Evolutionary conservation across 1,140 invertebrate species (phyloP).

Genomic region (Holotrichia oblita): DNA sequence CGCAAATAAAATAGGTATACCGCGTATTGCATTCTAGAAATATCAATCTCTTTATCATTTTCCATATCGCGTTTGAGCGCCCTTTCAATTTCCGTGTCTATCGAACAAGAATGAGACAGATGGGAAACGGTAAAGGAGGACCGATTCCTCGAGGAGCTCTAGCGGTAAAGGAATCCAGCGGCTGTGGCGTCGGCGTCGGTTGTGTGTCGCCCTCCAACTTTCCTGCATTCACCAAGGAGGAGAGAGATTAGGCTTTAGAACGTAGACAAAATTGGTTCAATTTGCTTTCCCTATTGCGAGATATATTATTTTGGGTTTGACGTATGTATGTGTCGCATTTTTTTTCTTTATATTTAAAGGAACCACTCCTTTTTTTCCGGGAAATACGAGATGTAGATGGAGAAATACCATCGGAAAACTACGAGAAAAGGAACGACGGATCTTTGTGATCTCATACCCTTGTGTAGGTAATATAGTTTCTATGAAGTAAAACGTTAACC

Average conservation of each 20-base stretch:
- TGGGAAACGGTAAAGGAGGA: conserved; percentile 15
- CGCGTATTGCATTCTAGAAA: conserved; percentile 25
- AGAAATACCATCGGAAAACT: no score
- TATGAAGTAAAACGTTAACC: conserved; percentile 18
- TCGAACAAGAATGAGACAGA: conserved; percentile 37
- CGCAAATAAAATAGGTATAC: conserved; percentile 23
- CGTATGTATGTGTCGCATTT: conserved; percentile 27
- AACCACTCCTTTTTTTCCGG: neutral
- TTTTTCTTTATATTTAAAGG: conserved; percentile 13
- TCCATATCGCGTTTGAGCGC: conserved; percentile 40
- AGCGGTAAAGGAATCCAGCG: conserved; percentile 25
- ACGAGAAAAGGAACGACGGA: neutral
- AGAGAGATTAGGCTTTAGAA: conserved; percentile 38
- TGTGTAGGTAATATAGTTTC: neutral
- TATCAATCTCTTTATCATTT: conserved; percentile 41
- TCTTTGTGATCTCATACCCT: conserved; percentile 2
- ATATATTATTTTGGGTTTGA: conserved; percentile 41
- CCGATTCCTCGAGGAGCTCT: neutral
- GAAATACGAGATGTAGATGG: neutral
- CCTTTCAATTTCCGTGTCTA: conserved; percentile 38
- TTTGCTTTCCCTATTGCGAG: conserved; percentile 33
- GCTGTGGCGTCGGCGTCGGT: neutral
- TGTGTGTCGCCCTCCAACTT: neutral
- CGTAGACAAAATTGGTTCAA: conserved; percentile 41
- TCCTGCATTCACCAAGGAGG: neutral